Conservation (phyloP, 92 coral and sea anemone genomes). For the Parazoanthus darwini region DNA sequence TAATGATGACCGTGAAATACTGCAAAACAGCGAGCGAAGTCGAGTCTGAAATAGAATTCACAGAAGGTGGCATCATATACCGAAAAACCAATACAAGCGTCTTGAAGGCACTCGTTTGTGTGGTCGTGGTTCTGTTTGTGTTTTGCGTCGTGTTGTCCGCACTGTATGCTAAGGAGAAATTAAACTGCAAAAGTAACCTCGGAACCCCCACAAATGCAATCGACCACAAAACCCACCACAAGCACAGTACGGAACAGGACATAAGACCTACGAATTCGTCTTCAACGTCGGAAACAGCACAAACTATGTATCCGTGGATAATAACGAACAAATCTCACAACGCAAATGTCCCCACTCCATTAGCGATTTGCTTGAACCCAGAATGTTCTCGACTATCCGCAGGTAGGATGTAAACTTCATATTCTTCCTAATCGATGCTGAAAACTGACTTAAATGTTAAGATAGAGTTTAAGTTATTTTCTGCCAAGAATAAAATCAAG, state of each 20-base stretch:
- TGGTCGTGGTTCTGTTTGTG: not conserved
- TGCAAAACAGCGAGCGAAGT: constrained; percentile 11
- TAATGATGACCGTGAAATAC: constrained; percentile 21
- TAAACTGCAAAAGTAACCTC: not conserved
- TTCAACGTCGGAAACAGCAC: not conserved
- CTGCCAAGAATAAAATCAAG: too few relatives aligned
- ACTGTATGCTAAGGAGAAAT: constrained; percentile 27
- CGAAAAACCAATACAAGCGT: not conserved
- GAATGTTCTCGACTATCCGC: not conserved
- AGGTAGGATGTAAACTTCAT: not conserved
- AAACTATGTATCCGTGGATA: not conserved
- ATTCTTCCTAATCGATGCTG: too few relatives aligned
- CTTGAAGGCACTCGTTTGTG: constrained; percentile 1
- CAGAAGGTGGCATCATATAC: not conserved
- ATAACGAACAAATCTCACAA: not conserved
- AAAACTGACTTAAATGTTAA: not conserved
- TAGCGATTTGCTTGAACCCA: not conserved
- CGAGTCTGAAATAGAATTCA: constrained; percentile 7
- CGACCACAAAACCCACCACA: not conserved
- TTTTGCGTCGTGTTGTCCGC: constrained; percentile 14
- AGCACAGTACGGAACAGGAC: not conserved
- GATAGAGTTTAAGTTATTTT: not conserved
- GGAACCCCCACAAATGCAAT: not conserved
- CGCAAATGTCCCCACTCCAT: not conserved
- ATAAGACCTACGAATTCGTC: not conserved